Base-by-base conservation (phyloP, 2,113 vertebrate genomes). In the Corydoras sp. region DNA sequence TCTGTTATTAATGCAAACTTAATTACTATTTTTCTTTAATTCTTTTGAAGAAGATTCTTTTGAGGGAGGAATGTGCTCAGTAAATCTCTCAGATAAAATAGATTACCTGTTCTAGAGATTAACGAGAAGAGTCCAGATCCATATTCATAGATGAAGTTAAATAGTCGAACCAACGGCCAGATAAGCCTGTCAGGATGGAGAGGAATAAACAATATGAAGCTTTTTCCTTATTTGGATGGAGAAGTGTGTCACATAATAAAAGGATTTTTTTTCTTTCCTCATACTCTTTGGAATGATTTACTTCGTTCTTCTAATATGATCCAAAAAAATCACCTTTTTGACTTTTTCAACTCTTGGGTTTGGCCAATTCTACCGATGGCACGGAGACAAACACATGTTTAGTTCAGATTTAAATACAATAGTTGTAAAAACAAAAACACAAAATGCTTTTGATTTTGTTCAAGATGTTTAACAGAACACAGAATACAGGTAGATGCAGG, bases 181-280 rank as follows among this genome's bases (percentile, higher is more conserved):
- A 75, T 63, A 63, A 78, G 68, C 69, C 65, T 65, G 55, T 14
- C 31, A 64, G 65, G 29, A 49, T 78, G 64, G 15, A 10, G 14
- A 61, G 59, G 62, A 66, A 62, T 62, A 65, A 75, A 60, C 43
- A 18, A 65, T 65, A 14, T 55, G 31, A 49, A 50, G 13, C 59
- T 55, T 24, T 75, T 86, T 74, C 86, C 86, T 89, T 90, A 82
- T 91, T 87, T 90, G 88, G 89, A 84, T 75, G 77, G 56, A 78
- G 77, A 71, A 78, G 14, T 79, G 75, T 70, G 69, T 79, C 74
- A 81, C 73, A 68, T 71, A 30, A 62, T 15, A 74, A 31, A 53
- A 63, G 65, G 55, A 48, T 30, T 69, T 76, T 43, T 64, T 65
- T 18, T 9, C 14, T 15, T 13, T 66, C n/a, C 65, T 9, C 66